Percentiles rank a stretch among this genome's conserved stretches.
Conservation (phyloP, 2,113 vertebrate species). For the Podarcis cretensis region DNA sequence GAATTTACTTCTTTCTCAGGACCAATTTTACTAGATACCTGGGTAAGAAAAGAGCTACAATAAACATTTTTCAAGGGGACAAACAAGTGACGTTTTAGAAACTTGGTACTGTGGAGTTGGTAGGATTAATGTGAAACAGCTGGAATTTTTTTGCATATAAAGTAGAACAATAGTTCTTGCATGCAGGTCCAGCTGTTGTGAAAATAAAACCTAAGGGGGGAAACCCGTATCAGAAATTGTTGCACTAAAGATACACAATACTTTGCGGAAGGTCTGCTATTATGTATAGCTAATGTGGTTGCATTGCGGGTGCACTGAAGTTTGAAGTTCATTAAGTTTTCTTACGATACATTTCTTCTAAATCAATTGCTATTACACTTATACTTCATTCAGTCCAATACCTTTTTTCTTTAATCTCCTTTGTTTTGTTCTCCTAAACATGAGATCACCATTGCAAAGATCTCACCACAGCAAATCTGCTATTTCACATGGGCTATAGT, state of each 20-base stretch:
- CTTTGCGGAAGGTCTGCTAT: slow-evolving; percentile 11
- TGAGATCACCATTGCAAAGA: neutral
- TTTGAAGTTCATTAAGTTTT: slow-evolving; percentile 12
- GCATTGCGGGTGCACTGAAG: slow-evolving; percentile 17
- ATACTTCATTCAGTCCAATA: neutral
- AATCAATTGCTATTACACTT: neutral
- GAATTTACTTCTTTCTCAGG: neutral
- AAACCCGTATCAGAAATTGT: neutral
- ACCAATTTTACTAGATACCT: neutral
- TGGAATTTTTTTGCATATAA: slow-evolving; percentile 50
- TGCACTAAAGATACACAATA: slow-evolving; percentile 19
- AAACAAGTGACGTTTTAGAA: slow-evolving; percentile 40
- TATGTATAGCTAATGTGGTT: slow-evolving; percentile 15
- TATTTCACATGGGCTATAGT: neutral
- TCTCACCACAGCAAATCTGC: neutral
- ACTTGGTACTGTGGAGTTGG: slow-evolving; percentile 1
- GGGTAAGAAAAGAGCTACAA: neutral
- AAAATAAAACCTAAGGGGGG: slow-evolving; percentile 19
- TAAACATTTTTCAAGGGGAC: slow-evolving; percentile 30
- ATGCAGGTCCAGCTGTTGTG: slow-evolving; percentile 57
- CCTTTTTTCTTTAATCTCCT: neutral
- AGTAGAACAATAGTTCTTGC: slow-evolving; percentile 56
- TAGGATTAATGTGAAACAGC: slow-evolving; percentile 71
- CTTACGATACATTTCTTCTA: neutral
- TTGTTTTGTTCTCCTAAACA: neutral